phyloP scores from a whole-genome alignment of 2,113 vertebrate species.

The Coptodon rendalli region DNA sequence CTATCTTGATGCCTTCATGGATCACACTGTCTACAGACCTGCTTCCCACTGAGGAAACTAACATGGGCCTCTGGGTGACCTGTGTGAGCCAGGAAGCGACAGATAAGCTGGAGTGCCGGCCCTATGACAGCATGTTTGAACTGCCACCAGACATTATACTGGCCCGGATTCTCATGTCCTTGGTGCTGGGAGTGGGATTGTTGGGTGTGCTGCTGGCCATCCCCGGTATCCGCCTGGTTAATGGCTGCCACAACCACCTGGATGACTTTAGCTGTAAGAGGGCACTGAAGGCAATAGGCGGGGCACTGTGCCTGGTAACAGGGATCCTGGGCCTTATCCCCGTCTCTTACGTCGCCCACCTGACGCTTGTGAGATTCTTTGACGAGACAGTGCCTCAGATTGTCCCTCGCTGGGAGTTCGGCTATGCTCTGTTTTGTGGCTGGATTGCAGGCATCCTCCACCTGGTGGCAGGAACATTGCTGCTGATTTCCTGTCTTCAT shows the following conservation, averaged over 20 bases:
- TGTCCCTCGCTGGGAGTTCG: slow-evolving; percentile 63
- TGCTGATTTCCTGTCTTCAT: slow-evolving; percentile 55
- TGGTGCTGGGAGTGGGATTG: slow-evolving; percentile 25
- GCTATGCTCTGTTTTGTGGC: slow-evolving; percentile 62
- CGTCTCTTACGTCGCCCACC: slow-evolving; percentile 56
- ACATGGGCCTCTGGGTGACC: slow-evolving; percentile 69
- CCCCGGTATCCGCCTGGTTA: slow-evolving; percentile 50
- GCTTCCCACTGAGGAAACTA: slow-evolving; percentile 54
- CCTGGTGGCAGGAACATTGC: slow-evolving; percentile 53
- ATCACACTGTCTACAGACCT: slow-evolving; percentile 61
- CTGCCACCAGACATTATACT: slow-evolving; percentile 47
- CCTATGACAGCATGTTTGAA: slow-evolving; percentile 41
- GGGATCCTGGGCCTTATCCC: slow-evolving; percentile 55
- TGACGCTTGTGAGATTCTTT: slow-evolving; percentile 48
- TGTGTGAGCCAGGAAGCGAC: slow-evolving; percentile 59
- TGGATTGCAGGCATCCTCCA: slow-evolving; percentile 65
- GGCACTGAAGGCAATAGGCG: slow-evolving; percentile 33
- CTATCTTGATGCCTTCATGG: slow-evolving; percentile 64
- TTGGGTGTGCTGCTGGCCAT: slow-evolving; percentile 49
- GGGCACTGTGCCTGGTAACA: slow-evolving; percentile 13
- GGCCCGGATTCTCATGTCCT: slow-evolving; percentile 49
- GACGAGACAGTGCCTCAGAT: slow-evolving; percentile 43
- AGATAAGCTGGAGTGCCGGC: slow-evolving; percentile 34
- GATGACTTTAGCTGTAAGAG: slow-evolving; percentile 40
- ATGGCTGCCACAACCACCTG: slow-evolving; percentile 23